Base-by-base conservation (phyloP, 2,888 invertebrate genomes). In the Hartigia nigra region DNA sequence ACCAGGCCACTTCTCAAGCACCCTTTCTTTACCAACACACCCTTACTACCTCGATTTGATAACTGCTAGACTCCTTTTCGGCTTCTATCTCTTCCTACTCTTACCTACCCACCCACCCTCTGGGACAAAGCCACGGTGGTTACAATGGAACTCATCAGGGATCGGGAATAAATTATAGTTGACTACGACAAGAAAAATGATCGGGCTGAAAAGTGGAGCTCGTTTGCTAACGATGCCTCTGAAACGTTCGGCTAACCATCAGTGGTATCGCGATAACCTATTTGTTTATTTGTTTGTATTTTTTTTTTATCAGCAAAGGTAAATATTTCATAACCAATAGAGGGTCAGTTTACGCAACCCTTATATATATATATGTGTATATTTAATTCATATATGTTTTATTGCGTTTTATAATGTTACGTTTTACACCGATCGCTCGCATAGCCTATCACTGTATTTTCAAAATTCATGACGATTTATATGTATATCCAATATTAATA, bases 121-220 rank as follows among this genome's bases (percentile, higher is more conserved):
- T 69, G 80, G 81, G 83, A 85, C 85, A 80, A 83, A 84, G 84
- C 76, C 80, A 77, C 78, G 82, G 82, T 70, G 36, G 23, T 81
- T 76, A 87, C 90, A 89, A 90, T 90, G 85, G 87, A 82, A 85
- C 89, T 90, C 89, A 88, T 89, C 88, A 90, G 87, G 85, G 86
- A 90, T 90, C 81, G 87, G 85, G 89, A 89, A 89, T 90, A 88
- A 90, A 89, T 90, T 90, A 89, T 87, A 83, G 81, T 79, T 79
- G 82, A 82, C 79, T 78, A 80, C 83, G 81, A 77, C 81, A 86
- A 86, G 86, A 88, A 89, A 89, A 88, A 90, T 88, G 82, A 86
- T 84, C 84, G 31, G 72, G 12, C 72, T 72, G 72, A 72, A 72
- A 72, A 31, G 31, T 72, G 72, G 72, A 34, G 72, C n/a, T 23